Evolutionary conservation across 1,140 invertebrate species (phyloP), one percentile per base, ranked within the genome.

Genomic region (Micrasema minimum): DNA sequence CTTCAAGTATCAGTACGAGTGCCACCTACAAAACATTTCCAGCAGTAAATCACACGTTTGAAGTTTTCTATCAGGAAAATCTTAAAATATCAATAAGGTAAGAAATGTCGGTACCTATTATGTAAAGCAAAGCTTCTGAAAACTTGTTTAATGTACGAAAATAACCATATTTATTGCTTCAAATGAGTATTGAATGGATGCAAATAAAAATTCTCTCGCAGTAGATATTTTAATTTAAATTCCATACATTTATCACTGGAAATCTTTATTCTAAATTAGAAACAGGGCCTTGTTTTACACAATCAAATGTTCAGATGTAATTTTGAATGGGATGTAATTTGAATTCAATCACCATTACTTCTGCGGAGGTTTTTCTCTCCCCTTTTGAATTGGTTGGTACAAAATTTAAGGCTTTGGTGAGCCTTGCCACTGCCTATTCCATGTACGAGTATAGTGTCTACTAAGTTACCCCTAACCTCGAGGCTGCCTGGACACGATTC

Each of bases 11-110:
- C 26, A 31, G 26, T 31, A 31, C 26, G 26, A 31, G 26, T 31
- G 26, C 26, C 26, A 31, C 26, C 26, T 31, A 31, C 7, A 31
- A 31, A 31, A 31, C 7, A 7, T 31, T 4, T 31, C 7, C 26
- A 31, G 26, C 7, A 31, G 26, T 31, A 31, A 31, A 31, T 31
- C 26, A 31, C 26, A 31, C 26, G 2, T 2, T 7, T 18, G 11
- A 59, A 59, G 14, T 59, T 35, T 59, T 59, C 31, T 41, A 20
- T 22, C 55, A 35, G 12, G 38, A 59, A 59, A 38, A 38, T 14
- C 55, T 31, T 7, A 31, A 4, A 31, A 31, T 31, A 31, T 31
- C 2, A 31, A 31, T n/a, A n/a, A n/a, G n/a, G n/a, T n/a, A n/a
- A n/a, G n/a, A n/a, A n/a, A n/a, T n/a, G n/a, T n/a, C n/a, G n/a